phyloP scores from a whole-genome alignment of 2,113 vertebrate genomes.

The Condylura cristata region DNA sequence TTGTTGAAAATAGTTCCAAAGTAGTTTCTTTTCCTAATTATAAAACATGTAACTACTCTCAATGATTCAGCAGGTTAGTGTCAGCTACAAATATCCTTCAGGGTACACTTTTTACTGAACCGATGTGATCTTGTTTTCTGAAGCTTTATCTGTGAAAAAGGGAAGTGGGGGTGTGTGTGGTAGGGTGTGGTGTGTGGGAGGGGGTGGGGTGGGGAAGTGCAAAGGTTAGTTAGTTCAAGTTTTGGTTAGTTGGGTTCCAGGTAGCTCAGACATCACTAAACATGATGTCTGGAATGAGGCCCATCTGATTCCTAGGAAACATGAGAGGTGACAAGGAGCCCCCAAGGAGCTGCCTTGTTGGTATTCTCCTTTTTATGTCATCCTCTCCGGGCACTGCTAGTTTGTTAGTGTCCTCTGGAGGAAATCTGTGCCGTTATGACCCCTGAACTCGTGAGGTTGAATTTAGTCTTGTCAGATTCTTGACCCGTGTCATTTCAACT shows the following conservation, averaged over 20 bases:
- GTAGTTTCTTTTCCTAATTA: slow-evolving; percentile 43
- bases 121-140: slow-evolving; percentile 70
- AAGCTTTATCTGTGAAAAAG: slow-evolving; percentile 67
- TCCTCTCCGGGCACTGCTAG: background rate
- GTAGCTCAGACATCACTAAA: background rate
- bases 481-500: background rate
- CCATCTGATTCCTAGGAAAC: background rate
- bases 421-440: background rate
- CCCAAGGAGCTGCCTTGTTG: background rate
- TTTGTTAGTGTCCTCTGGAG: background rate
- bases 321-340: background rate
- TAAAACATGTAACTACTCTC: slow-evolving; percentile 41
- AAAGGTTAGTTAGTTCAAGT: slow-evolving; percentile 31
- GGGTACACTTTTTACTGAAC: slow-evolving; percentile 27
- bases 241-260: slow-evolving; percentile 56
- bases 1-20: slow-evolving; percentile 48
- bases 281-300: background rate
- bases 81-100: slow-evolving; percentile 19
- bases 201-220: background rate
- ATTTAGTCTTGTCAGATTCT: background rate
- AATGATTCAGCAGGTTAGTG: slow-evolving; percentile 58
- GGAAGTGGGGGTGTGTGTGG: slow-evolving; percentile 54
- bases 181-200: slow-evolving; percentile 47
- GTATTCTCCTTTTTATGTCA: background rate
- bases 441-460: background rate